Conservation (phyloP, 2,888 invertebrate species). For the Neoascia interrupta region DNA sequence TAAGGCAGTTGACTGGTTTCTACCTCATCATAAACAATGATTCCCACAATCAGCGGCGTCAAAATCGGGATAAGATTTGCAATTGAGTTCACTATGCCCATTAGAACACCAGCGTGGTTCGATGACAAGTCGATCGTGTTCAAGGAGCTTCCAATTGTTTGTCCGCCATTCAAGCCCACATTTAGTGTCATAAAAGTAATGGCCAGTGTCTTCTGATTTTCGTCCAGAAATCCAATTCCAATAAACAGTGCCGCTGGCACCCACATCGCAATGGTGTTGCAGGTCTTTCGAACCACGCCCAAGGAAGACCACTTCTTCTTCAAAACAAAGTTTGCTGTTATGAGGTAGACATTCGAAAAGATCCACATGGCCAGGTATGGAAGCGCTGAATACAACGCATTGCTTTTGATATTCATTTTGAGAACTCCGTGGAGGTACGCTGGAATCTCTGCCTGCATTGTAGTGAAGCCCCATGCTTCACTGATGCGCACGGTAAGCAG, state of each 20-base stretch:
- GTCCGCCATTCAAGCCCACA: conserved; percentile 78
- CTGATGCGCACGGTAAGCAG: conserved; percentile 81
- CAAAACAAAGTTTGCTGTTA: conserved; percentile 31
- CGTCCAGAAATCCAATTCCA: conserved; percentile 79
- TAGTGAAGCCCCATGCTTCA: conserved; percentile 86
- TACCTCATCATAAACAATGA: conserved; percentile 78
- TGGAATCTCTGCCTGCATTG: conserved; percentile 83
- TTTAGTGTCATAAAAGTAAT: conserved; percentile 81
- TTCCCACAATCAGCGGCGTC: conserved; percentile 81
- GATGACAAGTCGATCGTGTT: conserved; percentile 83
- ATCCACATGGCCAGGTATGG: conserved; percentile 77
- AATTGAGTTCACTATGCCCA: conserved; percentile 83
- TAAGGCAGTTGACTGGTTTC: conserved; percentile 71
- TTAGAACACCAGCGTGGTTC: conserved; percentile 83
- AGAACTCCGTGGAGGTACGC: conserved; percentile 83
- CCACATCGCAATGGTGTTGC: conserved; percentile 74
- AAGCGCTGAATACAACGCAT: conserved; percentile 79
- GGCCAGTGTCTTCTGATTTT: conserved; percentile 76
- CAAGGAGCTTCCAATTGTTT: conserved; percentile 79
- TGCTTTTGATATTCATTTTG: conserved; percentile 81
- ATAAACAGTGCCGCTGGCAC: conserved; percentile 81
- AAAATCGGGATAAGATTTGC: conserved; percentile 83
- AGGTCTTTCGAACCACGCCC: conserved; percentile 64
- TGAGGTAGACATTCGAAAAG: conserved; percentile 26
- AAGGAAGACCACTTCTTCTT: conserved; percentile 74